These are phyloP conservation scores for Axea sp. DNA, from an alignment of 2,888 invertebrate genomes.

Conservation along the genomic window DNA sequence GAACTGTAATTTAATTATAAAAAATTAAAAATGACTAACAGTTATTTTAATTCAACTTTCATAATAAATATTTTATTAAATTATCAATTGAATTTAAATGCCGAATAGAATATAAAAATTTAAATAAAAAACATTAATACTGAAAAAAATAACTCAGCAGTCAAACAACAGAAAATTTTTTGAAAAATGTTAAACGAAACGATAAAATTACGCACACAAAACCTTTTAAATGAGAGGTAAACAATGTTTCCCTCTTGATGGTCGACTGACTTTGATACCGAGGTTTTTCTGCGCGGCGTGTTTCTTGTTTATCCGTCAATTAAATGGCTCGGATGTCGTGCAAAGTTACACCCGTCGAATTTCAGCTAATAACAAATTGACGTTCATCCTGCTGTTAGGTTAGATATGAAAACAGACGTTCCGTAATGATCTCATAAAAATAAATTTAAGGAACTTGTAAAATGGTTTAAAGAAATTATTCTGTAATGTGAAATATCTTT, in stretches of 20 bases:
- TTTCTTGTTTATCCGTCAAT: conserved; percentile 51
- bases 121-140: too few relatives aligned
- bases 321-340: conserved; percentile 30
- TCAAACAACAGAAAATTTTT: not conserved
- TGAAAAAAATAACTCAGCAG: conserved; percentile 4
- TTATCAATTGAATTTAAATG: too few relatives aligned
- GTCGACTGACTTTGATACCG: conserved; percentile 41
- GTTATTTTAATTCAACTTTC: too few relatives aligned
- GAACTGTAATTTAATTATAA: too few relatives aligned
- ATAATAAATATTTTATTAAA: too few relatives aligned
- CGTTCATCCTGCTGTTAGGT: conserved; percentile 17
- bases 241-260: conserved; percentile 29
- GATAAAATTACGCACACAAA: conserved; percentile 36
- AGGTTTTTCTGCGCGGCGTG: conserved; percentile 24
- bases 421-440: conserved; percentile 14
- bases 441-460: not conserved
- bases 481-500: conserved; percentile 46
- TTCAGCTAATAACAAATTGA: conserved; percentile 16
- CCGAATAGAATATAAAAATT: not conserved
- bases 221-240: conserved; percentile 42
- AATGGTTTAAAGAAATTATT: conserved; percentile 22
- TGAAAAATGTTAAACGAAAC: conserved; percentile 9
- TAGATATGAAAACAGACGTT: conserved; percentile 14
- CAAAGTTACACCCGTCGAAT: conserved; percentile 33
- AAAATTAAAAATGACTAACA: too few relatives aligned